phyloP scores from a whole-genome alignment of 1,140 invertebrate species.

The Panagrolaimus sp. region DNA sequence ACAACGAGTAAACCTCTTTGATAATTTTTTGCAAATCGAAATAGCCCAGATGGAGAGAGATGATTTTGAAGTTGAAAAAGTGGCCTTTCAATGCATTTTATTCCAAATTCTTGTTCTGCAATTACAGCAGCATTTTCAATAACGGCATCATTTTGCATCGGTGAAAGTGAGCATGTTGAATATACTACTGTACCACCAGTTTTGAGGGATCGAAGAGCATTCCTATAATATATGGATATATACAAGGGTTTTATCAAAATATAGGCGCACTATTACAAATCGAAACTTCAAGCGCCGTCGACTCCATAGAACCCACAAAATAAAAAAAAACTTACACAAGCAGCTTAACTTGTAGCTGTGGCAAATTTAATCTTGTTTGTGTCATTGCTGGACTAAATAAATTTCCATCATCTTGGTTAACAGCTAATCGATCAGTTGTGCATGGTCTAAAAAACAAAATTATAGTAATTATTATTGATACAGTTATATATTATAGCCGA shows the following conservation, averaged over 20 bases:
- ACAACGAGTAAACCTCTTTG: conserved; percentile 77
- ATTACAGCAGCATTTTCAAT: conserved; percentile 73
- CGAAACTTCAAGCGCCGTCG: too few species aligned
- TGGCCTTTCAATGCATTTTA: conserved; percentile 66
- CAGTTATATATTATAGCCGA: too few species aligned
- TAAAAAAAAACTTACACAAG: conserved; percentile 65
- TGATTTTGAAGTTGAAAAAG: conserved; percentile 64
- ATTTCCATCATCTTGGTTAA: conserved; percentile 78
- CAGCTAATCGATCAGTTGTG: conserved; percentile 80
- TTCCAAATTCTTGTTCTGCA: conserved; percentile 67
- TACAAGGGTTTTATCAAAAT: too few species aligned
- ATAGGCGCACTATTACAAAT: too few species aligned
- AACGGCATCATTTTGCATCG: conserved; percentile 91
- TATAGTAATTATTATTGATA: too few species aligned
- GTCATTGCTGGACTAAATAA: conserved; percentile 74
- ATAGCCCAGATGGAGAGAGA: conserved; percentile 41
- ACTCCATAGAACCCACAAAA: conserved; percentile 12
- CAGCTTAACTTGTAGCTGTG: conserved; percentile 74
- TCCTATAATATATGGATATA: conserved; percentile 62
- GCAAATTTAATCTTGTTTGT: conserved; percentile 75
- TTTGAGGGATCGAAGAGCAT: conserved; percentile 66
- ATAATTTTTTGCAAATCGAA: conserved; percentile 39
- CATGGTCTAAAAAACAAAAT: conserved; percentile 66
- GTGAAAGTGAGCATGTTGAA: conserved; percentile 85
- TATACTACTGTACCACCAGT: conserved; percentile 82